Percentiles rank a stretch among this genome's conserved stretches.
Conservation (phyloP, 2,113 vertebrate genomes). For the Paratilapia polleni region DNA sequence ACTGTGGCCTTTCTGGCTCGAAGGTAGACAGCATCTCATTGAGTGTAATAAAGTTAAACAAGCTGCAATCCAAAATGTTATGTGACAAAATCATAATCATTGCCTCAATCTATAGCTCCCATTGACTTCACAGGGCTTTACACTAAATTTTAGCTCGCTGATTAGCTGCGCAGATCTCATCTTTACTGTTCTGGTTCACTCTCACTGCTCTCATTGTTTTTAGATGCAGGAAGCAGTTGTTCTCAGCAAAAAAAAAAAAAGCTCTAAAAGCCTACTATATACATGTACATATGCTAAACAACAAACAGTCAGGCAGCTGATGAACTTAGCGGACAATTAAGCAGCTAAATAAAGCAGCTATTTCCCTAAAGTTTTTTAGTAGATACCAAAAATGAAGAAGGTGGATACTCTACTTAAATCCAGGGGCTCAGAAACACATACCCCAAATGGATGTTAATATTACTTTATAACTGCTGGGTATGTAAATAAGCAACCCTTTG, state of each 20-base stretch:
- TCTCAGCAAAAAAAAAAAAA: background rate
- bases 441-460: background rate
- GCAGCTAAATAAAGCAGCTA: background rate
- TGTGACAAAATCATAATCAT: background rate
- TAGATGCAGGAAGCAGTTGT: background rate
- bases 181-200: background rate
- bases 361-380: background rate
- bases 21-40: background rate
- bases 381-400: background rate
- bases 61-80: background rate
- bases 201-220: background rate
- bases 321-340: background rate
- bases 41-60: background rate
- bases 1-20: background rate
- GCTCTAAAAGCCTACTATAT: background rate
- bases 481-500: background rate
- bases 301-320: background rate
- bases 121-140: background rate
- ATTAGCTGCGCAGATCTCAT: accelerated
- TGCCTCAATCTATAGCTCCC: background rate
- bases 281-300: too few relatives aligned
- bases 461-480: background rate
- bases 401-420: too few relatives aligned
- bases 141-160: background rate
- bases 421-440: too few relatives aligned